These are phyloP conservation scores for Hermaeophaga mercurialis DNA, from an alignment of 2,888 invertebrate genomes.

Conservation along the genomic window DNA sequence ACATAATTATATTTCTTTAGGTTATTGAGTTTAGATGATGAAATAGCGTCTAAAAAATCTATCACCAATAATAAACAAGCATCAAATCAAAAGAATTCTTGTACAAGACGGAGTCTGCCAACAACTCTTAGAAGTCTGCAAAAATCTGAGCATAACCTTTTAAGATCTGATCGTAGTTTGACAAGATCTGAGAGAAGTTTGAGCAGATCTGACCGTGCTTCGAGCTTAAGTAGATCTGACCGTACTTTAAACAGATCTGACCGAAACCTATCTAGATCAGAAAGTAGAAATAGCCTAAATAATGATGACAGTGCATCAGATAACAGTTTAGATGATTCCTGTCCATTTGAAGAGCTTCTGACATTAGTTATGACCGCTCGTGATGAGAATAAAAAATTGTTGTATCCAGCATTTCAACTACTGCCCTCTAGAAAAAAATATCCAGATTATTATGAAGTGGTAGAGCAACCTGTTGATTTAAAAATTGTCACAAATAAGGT, in stretches of 20 bases:
- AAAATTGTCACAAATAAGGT: slow-evolving; percentile 92
- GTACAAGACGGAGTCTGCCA: background rate
- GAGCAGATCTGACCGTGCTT: no score
- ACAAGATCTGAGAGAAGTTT: slow-evolving; percentile 17
- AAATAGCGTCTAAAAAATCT: slow-evolving; percentile 37
- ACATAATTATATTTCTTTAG: no score
- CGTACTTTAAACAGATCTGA: background rate
- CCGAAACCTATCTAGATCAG: background rate
- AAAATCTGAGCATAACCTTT: background rate
- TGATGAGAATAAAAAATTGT: slow-evolving; percentile 78
- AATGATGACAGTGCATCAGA: slow-evolving; percentile 22
- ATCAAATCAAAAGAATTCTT: background rate
- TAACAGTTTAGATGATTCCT: slow-evolving; percentile 50
- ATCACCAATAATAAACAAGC: background rate
- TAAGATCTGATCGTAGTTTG: slow-evolving; percentile 20
- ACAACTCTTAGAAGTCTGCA: background rate
- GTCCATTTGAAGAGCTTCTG: slow-evolving; percentile 87
- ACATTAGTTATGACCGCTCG: slow-evolving; percentile 86
- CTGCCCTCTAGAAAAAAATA: slow-evolving; percentile 91
- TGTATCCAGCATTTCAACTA: slow-evolving; percentile 88
- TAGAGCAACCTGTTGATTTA: slow-evolving; percentile 92
- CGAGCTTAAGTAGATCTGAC: background rate
- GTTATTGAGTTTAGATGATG: slow-evolving; percentile 54
- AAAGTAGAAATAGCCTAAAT: slow-evolving; percentile 22
- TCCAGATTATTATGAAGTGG: slow-evolving; percentile 94